Conservation (phyloP, 2,113 vertebrate species). For the Cercocebus atys region DNA sequence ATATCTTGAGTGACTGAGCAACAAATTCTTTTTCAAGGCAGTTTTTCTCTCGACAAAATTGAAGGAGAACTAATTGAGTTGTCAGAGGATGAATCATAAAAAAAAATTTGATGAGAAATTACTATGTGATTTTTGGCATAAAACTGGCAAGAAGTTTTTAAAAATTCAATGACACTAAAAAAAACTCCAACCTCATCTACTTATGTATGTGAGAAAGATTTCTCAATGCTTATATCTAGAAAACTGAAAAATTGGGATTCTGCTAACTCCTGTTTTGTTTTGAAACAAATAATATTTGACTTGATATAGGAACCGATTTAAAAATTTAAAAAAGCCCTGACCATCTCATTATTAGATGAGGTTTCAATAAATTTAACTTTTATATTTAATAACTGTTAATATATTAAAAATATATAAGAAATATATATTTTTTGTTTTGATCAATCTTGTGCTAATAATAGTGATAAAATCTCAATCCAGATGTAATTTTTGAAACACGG, state of each 20-base stretch:
- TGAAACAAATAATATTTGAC: constrained; percentile 44
- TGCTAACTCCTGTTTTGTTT: neutral
- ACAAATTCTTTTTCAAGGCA: neutral
- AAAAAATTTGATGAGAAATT: constrained; percentile 31
- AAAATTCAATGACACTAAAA: neutral
- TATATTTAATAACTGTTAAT: neutral
- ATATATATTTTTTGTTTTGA: neutral
- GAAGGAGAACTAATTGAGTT: constrained; percentile 14
- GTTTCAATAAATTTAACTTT: neutral
- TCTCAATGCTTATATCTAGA: neutral
- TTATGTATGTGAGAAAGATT: neutral
- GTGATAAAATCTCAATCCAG: neutral
- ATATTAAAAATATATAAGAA: neutral
- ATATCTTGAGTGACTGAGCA: neutral
- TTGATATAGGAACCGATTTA: neutral
- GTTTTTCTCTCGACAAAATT: constrained; percentile 5
- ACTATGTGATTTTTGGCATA: neutral
- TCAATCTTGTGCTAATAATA: neutral
- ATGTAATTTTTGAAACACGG: neutral
- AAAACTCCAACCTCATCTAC: neutral
- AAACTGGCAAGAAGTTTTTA: neutral
- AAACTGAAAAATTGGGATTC: neutral
- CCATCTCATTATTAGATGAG: neutral
- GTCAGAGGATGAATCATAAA: constrained; percentile 27
- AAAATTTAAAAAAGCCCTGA: neutral